Percentiles rank a stretch among this genome's conserved stretches.
phyloP scores from a whole-genome alignment of 2,113 vertebrate genomes.

The Pachyramphus minor region DNA sequence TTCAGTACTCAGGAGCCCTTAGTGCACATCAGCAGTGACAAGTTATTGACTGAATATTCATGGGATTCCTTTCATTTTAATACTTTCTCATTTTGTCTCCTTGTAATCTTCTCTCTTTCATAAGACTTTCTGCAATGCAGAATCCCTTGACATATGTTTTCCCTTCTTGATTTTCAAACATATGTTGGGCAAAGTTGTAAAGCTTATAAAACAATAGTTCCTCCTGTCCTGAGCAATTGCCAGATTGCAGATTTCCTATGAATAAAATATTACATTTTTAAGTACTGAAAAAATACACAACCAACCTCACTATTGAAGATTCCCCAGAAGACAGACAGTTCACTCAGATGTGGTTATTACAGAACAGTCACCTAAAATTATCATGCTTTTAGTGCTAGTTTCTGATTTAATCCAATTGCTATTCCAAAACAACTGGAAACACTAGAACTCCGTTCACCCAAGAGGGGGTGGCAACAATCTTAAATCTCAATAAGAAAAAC shows the following conservation, averaged over 20 bases:
- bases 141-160: neutral
- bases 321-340: neutral
- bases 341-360: neutral
- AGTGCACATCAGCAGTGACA: neutral
- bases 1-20: neutral
- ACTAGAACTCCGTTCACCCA: neutral
- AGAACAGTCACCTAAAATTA: neutral
- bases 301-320: neutral
- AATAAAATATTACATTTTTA: constrained; percentile 32
- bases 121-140: neutral
- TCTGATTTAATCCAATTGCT: neutral
- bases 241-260: neutral
- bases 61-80: neutral
- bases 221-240: neutral
- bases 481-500: neutral
- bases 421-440: neutral
- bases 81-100: neutral
- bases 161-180: constrained; percentile 13
- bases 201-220: neutral
- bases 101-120: neutral
- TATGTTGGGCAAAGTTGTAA: neutral
- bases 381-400: neutral
- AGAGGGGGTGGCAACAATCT: neutral
- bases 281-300: neutral
- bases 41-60: constrained; percentile 20